A percentile compares a stretch with the other conserved stretches of the same genome.
Evolutionary conservation across 2,888 invertebrate species (phyloP).

Genomic region (Drosophila borealis): DNA sequence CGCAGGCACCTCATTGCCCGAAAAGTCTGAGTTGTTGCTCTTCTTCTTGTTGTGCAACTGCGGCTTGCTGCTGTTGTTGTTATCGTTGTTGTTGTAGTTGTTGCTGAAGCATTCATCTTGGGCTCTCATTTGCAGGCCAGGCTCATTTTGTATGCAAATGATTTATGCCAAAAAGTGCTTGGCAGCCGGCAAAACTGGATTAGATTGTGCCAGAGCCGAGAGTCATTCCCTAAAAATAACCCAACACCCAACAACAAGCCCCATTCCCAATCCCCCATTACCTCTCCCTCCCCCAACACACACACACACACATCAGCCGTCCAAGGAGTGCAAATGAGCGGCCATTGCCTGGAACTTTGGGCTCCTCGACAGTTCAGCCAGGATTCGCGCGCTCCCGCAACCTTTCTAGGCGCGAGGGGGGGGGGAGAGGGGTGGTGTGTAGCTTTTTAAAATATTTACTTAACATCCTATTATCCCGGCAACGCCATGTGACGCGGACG

Average conservation of each 20-base stretch:
- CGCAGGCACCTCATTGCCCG: constrained; percentile 38
- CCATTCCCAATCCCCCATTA: not conserved
- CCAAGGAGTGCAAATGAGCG: constrained; percentile 61
- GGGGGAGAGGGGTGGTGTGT: not conserved
- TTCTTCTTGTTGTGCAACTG: constrained; percentile 19
- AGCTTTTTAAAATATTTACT: constrained; percentile 78
- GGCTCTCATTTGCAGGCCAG: constrained; percentile 70
- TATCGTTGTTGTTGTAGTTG: constrained; percentile 44
- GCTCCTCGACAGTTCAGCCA: constrained; percentile 59
- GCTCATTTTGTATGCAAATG: constrained; percentile 84
- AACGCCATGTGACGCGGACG: constrained; percentile 57
- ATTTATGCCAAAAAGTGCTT: constrained; percentile 81
- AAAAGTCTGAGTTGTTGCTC: constrained; percentile 39
- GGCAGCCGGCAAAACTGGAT: constrained; percentile 76
- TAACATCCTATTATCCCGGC: constrained; percentile 80
- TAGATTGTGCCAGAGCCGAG: constrained; percentile 73
- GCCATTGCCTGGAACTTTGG: constrained; percentile 59
- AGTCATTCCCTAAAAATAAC: constrained; percentile 58
- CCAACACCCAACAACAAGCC: constrained; percentile 5
- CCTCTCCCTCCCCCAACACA: too few relatives aligned
- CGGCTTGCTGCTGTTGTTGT: constrained; percentile 17
- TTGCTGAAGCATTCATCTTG: constrained; percentile 71
- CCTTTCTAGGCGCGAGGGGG: constrained; percentile 2
- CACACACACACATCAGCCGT: not conserved
- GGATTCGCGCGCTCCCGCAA: not conserved